Evolutionary conservation across 2,797 vertebrate genomes (phyloP).

Genomic region (Numenius phaeopus): DNA sequence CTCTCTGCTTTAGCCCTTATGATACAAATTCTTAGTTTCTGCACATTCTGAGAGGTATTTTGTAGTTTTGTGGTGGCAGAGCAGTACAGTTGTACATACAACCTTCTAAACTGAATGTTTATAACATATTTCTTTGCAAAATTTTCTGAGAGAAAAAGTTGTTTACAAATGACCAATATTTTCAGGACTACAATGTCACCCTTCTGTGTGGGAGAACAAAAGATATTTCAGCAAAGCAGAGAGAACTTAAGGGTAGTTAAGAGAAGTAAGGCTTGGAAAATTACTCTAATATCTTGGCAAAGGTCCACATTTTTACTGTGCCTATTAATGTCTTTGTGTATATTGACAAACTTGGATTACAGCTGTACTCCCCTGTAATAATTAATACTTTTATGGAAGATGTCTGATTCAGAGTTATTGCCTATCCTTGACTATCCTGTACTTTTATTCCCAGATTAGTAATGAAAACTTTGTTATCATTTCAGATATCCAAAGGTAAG

Average conservation of each 20-base stretch:
- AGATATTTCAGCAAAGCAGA: neutral
- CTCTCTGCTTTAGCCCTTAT: neutral
- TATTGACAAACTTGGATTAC: neutral
- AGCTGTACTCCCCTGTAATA: neutral
- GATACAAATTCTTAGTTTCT: neutral
- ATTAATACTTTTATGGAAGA: neutral
- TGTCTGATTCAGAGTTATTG: neutral
- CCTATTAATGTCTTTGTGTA: neutral
- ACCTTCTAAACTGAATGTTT: neutral
- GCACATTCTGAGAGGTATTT: neutral
- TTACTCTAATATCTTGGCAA: neutral
- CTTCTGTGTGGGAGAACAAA: neutral
- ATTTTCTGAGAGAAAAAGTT: neutral
- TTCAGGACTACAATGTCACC: neutral
- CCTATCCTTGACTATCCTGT: neutral
- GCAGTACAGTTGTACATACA: neutral
- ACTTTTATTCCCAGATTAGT: neutral
- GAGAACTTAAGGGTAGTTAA: neutral
- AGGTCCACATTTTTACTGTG: neutral
- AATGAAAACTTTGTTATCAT: neutral
- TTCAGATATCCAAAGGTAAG: neutral
- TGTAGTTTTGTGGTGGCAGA: neutral
- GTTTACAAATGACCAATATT: neutral
- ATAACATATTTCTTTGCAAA: neutral
- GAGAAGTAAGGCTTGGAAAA: neutral